These are phyloP conservation scores for Hylia prasina DNA, from an alignment of 2,113 vertebrate genomes.

Conservation along the genomic window DNA sequence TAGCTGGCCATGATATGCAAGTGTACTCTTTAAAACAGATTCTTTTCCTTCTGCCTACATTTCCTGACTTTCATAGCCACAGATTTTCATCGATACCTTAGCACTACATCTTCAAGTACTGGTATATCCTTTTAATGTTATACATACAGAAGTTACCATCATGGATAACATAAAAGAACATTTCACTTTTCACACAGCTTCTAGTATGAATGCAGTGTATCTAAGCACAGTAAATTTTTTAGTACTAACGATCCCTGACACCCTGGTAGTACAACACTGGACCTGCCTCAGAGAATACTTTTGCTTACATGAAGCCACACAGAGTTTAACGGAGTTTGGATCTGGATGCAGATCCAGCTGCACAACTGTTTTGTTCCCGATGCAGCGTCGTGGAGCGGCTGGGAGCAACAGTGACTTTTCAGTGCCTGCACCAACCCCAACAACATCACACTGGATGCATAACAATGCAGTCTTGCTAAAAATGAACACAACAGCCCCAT, in stretches of 20 bases:
- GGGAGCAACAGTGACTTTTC: background rate
- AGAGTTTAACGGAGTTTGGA: background rate
- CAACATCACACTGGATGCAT: background rate
- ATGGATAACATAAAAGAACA: background rate
- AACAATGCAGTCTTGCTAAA: background rate
- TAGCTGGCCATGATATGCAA: conserved; percentile 47
- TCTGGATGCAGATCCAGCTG: background rate
- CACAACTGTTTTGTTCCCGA: background rate
- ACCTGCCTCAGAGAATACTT: background rate
- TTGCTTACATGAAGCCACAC: background rate
- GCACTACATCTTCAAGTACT: conserved; percentile 11
- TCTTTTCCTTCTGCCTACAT: conserved; percentile 12
- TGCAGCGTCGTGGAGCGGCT: accelerated
- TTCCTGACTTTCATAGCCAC: conserved; percentile 6
- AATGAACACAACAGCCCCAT: background rate
- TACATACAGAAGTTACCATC: background rate
- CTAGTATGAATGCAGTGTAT: background rate
- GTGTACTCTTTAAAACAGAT: conserved; percentile 36
- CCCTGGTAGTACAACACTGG: background rate
- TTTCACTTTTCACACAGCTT: background rate
- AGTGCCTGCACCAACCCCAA: background rate
- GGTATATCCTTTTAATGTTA: background rate
- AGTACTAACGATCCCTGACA: background rate
- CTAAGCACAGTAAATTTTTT: background rate
- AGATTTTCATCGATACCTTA: background rate